A percentile compares a stretch with the other conserved stretches of the same genome.
phyloP scores from a whole-genome alignment of 2,113 vertebrate species.

The Aegithalos caudatus region DNA sequence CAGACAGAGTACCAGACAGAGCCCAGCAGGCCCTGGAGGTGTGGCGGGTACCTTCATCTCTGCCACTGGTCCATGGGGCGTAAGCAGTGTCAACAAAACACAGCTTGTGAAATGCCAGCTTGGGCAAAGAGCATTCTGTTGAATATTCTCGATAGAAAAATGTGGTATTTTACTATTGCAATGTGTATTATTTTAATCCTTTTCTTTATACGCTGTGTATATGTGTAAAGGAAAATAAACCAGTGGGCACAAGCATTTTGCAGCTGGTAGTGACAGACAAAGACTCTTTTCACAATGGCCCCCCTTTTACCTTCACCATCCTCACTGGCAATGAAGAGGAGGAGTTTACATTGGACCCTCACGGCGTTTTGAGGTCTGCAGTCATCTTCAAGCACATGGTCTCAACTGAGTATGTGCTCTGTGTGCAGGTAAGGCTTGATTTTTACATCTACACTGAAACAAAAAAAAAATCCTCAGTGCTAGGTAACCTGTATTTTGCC shows the following conservation, averaged over 20 bases:
- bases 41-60: background rate
- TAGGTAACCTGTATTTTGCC: background rate
- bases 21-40: background rate
- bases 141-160: background rate
- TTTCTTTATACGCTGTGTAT: conserved; percentile 42
- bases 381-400: conserved; percentile 85
- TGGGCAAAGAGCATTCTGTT: background rate
- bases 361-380: conserved; percentile 86
- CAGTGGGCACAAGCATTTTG: conserved; percentile 90
- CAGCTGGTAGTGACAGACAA: conserved; percentile 92
- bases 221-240: conserved; percentile 90
- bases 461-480: background rate
- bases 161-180: background rate
- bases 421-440: conserved; percentile 81
- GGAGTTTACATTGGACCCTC: conserved; percentile 86
- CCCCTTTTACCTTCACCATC: conserved; percentile 90
- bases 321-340: conserved; percentile 89
- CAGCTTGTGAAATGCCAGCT: background rate
- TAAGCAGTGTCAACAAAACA: accelerated
- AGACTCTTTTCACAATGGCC: conserved; percentile 94
- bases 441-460: background rate
- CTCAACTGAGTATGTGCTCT: conserved; percentile 83
- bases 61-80: accelerated
- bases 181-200: conserved; percentile 46
- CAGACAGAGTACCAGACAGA: background rate